Conservation (phyloP, 2,888 invertebrate genomes). For the Drosophila anomelani region DNA sequence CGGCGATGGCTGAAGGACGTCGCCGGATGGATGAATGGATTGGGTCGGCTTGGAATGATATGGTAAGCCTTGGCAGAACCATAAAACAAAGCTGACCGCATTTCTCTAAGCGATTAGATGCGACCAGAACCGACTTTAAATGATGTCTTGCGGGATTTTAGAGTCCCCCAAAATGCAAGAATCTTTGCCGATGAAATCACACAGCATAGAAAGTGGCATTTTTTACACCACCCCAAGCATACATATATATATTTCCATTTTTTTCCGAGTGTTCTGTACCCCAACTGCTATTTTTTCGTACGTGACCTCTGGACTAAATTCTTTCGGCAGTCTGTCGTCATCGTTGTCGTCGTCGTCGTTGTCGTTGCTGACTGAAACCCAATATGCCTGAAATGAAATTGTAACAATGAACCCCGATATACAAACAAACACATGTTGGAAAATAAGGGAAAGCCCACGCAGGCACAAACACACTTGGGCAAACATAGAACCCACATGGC, state of each 20-base stretch:
- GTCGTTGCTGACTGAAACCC: slow-evolving; percentile 59
- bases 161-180: background rate
- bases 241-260: slow-evolving; percentile 4
- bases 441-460: slow-evolving; percentile 32
- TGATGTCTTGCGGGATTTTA: slow-evolving; percentile 27
- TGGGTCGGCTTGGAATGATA: slow-evolving; percentile 6
- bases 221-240: background rate
- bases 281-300: slow-evolving; percentile 41
- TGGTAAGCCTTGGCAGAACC: slow-evolving; percentile 37
- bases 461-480: background rate
- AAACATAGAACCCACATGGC: slow-evolving; percentile 51
- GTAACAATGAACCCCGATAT: slow-evolving; percentile 68
- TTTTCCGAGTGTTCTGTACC: background rate
- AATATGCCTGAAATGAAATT: slow-evolving; percentile 74
- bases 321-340: slow-evolving; percentile 57
- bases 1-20: slow-evolving; percentile 34
- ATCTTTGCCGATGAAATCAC: slow-evolving; percentile 25
- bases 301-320: slow-evolving; percentile 75
- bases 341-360: slow-evolving; percentile 25
- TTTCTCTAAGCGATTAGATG: slow-evolving; percentile 43
- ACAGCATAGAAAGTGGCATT: slow-evolving; percentile 14
- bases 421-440: slow-evolving; percentile 36
- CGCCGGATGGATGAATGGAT: slow-evolving; percentile 29
- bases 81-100: slow-evolving; percentile 66
- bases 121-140: slow-evolving; percentile 38